Percentiles rank a stretch among this genome's conserved stretches.
phyloP scores from a whole-genome alignment of 2,113 vertebrate genomes.

The Forbesichthys papilliferus region DNA sequence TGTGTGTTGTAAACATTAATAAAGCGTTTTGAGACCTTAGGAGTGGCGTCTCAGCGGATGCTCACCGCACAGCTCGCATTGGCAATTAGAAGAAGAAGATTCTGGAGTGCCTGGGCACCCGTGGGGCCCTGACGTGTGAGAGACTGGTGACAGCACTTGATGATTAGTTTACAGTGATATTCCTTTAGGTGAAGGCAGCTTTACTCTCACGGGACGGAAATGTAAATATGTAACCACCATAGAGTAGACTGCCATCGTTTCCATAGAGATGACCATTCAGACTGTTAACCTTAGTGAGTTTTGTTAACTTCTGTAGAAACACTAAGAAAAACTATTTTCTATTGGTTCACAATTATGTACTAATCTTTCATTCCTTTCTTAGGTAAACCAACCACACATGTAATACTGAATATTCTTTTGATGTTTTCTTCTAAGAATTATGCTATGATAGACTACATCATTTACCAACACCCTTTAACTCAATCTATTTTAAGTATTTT shows the following conservation, averaged over 20 bases:
- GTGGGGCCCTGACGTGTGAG: constrained; percentile 50
- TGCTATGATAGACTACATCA: constrained; percentile 9
- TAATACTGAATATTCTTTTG: too few species aligned
- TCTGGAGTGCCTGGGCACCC: constrained; percentile 30
- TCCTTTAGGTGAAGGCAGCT: constrained; percentile 55
- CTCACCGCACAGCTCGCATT: constrained; percentile 32
- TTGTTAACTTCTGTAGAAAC: constrained; percentile 54
- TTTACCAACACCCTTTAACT: background rate
- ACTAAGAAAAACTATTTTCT: constrained; percentile 37
- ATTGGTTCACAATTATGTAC: background rate
- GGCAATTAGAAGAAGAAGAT: constrained; percentile 60
- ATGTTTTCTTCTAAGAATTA: constrained; percentile 5
- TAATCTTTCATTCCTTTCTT: constrained; percentile 13
- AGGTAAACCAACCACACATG: background rate
- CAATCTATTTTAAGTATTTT: constrained; percentile 6
- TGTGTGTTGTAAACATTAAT: constrained; percentile 47
- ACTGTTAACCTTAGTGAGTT: constrained; percentile 51
- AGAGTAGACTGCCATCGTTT: constrained; percentile 62
- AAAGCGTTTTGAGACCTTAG: constrained; percentile 33
- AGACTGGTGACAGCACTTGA: constrained; percentile 59
- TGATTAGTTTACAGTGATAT: constrained; percentile 64
- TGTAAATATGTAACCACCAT: constrained; percentile 69
- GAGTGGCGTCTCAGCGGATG: constrained; percentile 59
- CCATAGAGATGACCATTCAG: constrained; percentile 67
- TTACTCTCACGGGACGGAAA: constrained; percentile 57